A percentile compares a stretch with the other conserved stretches of the same genome.
phyloP scores from a whole-genome alignment of 1,140 invertebrate genomes.

The Ostrea edulis region DNA sequence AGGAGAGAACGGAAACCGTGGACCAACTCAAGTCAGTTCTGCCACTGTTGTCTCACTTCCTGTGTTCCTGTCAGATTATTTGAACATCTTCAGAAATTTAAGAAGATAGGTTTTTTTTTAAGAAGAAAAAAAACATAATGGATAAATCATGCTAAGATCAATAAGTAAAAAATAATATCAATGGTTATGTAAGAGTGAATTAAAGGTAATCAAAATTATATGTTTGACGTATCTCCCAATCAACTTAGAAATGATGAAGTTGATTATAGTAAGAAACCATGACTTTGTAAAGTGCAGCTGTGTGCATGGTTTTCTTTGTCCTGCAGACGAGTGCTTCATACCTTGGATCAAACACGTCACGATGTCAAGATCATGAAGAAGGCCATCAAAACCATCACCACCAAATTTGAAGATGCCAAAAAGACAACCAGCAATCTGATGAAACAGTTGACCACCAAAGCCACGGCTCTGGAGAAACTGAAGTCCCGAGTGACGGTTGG shows the following conservation, averaged over 20 bases:
- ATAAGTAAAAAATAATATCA: neutral
- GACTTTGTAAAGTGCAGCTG: neutral
- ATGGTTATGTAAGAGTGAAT: neutral
- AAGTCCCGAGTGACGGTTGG: slow-evolving; percentile 76
- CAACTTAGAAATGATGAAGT: no score
- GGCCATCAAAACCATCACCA: slow-evolving; percentile 74
- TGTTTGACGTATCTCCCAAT: no score
- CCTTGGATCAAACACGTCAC: slow-evolving; percentile 75
- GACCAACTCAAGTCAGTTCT: slow-evolving; percentile 76
- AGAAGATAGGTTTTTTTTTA: no score
- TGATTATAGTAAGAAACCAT: no score
- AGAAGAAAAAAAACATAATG: neutral
- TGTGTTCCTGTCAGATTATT: no score
- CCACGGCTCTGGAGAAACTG: slow-evolving; percentile 77
- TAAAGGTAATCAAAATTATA: no score
- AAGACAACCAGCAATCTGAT: slow-evolving; percentile 74
- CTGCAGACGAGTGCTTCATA: slow-evolving; percentile 74
- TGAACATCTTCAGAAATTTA: no score
- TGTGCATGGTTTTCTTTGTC: neutral
- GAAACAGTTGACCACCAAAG: slow-evolving; percentile 74
- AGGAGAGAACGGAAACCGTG: slow-evolving; percentile 74
- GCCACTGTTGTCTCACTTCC: neutral
- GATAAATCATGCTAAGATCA: neutral
- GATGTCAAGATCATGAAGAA: slow-evolving; percentile 78
- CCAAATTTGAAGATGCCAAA: slow-evolving; percentile 75